phyloP scores from a whole-genome alignment of 2,797 vertebrate genomes.

The Menidia menidia region DNA sequence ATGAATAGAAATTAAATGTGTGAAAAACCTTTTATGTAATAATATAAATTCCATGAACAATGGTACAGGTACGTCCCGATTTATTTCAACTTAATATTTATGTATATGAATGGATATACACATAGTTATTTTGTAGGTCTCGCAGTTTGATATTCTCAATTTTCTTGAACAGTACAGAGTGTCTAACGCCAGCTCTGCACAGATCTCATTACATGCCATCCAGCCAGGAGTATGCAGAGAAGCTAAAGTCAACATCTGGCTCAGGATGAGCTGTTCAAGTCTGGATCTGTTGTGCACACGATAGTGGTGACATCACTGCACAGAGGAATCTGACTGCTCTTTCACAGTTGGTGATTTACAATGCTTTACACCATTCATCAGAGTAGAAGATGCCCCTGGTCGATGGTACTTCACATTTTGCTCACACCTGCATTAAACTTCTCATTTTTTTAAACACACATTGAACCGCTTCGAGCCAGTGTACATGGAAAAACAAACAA shows the following conservation, averaged over 20 bases:
- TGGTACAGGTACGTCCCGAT: not conserved
- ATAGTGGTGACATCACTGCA: constrained; percentile 80
- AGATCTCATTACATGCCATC: constrained; percentile 38
- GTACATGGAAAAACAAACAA: constrained; percentile 50
- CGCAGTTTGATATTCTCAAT: constrained; percentile 4
- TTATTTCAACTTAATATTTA: no score
- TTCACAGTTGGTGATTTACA: constrained; percentile 78
- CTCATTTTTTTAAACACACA: constrained; percentile 52
- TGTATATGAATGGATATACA: not conserved
- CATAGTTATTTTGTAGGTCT: constrained; percentile 17
- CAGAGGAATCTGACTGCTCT: constrained; percentile 80
- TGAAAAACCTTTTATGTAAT: constrained; percentile 28
- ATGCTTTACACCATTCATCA: constrained; percentile 74
- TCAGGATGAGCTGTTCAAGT: constrained; percentile 76
- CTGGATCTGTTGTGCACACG: constrained; percentile 84
- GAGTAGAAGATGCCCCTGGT: constrained; percentile 51
- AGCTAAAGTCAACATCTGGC: constrained; percentile 82
- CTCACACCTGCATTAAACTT: constrained; percentile 72
- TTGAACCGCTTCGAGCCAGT: constrained; percentile 28
- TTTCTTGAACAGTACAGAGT: constrained; percentile 20
- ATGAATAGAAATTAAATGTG: constrained; percentile 39
- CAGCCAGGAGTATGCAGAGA: constrained; percentile 46
- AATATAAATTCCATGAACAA: constrained; percentile 3
- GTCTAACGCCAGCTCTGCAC: constrained; percentile 19
- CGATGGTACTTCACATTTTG: constrained; percentile 60